Conservation (phyloP, 2,113 vertebrate species). For the Synodontis membranacea region DNA sequence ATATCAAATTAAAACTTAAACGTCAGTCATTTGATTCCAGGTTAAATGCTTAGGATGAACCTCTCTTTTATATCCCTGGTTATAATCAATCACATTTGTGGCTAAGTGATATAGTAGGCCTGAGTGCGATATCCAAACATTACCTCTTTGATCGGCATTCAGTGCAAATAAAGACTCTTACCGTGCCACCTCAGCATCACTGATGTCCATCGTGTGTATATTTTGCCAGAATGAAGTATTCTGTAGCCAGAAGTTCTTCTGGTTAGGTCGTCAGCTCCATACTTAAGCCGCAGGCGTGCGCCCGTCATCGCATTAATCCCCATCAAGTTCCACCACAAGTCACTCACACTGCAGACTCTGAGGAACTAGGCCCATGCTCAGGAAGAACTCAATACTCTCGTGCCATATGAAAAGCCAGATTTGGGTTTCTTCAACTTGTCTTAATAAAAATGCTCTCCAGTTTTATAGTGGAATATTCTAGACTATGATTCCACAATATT, state of each 20-base stretch:
- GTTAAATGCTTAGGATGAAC: conserved; percentile 33
- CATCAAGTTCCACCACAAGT: conserved; percentile 70
- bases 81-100: conserved; percentile 43
- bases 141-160: conserved; percentile 29
- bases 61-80: conserved; percentile 43
- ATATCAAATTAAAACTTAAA: conserved; percentile 37
- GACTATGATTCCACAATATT: conserved; percentile 17
- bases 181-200: background rate
- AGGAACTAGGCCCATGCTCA: conserved; percentile 25
- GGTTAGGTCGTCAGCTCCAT: conserved; percentile 70
- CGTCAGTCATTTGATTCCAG: conserved; percentile 32
- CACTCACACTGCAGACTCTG: conserved; percentile 63
- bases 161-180: background rate
- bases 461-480: conserved; percentile 50
- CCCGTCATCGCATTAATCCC: conserved; percentile 74
- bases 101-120: conserved; percentile 31
- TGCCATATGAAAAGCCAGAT: conserved; percentile 56
- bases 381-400: conserved; percentile 62
- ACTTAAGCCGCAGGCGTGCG: conserved; percentile 72
- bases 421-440: conserved; percentile 57
- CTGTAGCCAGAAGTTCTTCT: conserved; percentile 65
- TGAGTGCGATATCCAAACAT: conserved; percentile 3
- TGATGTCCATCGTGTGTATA: conserved; percentile 29
- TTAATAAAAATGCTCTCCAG: conserved; percentile 62
- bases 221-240: conserved; percentile 40